Evolutionary conservation across 2,113 vertebrate species (phyloP).

Genomic region (Solenodon paradoxus): DNA sequence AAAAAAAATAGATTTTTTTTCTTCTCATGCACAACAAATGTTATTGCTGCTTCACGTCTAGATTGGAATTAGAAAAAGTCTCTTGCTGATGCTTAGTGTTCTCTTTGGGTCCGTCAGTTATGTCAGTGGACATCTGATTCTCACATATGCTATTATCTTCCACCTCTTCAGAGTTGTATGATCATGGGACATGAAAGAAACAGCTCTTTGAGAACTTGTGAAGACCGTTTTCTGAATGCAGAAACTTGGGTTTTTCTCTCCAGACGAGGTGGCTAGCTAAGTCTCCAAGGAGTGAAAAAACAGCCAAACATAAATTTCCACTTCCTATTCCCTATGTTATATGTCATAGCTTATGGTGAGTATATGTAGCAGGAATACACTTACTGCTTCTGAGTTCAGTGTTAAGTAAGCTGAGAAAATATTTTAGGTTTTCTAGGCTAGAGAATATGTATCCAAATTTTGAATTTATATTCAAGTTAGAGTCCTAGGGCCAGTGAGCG

Average conservation of each 20-base stretch:
- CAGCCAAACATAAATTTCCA: too few species aligned
- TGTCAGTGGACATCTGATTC: background rate
- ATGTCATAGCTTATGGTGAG: background rate
- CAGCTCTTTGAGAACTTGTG: slow-evolving; percentile 12
- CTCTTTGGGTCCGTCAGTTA: background rate
- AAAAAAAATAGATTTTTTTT: slow-evolving; percentile 5
- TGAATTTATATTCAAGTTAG: slow-evolving; percentile 11
- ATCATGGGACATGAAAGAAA: background rate
- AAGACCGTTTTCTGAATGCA: background rate
- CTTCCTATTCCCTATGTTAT: too few species aligned
- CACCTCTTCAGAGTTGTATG: background rate
- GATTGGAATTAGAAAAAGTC: background rate
- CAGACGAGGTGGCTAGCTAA: background rate
- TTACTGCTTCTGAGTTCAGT: background rate
- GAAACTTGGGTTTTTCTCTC: slow-evolving; percentile 20
- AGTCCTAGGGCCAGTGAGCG: background rate
- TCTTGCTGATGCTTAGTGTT: background rate
- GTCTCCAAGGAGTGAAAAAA: too few species aligned
- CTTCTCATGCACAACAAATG: background rate
- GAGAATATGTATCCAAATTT: background rate
- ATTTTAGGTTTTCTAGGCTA: slow-evolving; percentile 19
- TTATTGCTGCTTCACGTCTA: background rate
- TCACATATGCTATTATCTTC: background rate
- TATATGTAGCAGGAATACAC: background rate
- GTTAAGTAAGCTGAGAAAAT: background rate